A percentile compares a stretch with the other conserved stretches of the same genome.
Conservation (phyloP, 1,140 invertebrate species). For the Cataglyphis hispanica region DNA sequence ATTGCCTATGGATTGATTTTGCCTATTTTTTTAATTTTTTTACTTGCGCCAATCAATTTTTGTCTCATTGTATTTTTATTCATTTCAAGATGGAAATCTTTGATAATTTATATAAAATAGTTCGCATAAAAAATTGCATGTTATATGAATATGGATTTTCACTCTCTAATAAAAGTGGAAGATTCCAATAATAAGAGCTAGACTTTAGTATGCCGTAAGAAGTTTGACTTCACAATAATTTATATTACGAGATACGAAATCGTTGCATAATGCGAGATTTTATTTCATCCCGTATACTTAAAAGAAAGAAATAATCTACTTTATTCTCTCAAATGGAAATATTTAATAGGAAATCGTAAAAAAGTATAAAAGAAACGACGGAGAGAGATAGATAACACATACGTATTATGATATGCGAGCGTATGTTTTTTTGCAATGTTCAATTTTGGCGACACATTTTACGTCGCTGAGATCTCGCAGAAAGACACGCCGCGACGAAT, state of each 20-base stretch:
- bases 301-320: background rate
- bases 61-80: background rate
- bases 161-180: background rate
- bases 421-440: constrained; percentile 35
- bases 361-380: background rate
- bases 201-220: constrained; percentile 7
- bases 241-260: constrained; percentile 16
- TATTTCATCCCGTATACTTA: background rate
- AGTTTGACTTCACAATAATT: background rate
- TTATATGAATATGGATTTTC: background rate
- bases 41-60: background rate
- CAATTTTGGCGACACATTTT: constrained; percentile 49
- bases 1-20: background rate
- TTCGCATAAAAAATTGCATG: background rate
- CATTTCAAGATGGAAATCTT: constrained; percentile 1
- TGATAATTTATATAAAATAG: background rate
- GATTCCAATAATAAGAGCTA: background rate
- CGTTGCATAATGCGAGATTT: constrained; percentile 27
- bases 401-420: background rate
- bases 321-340: constrained; percentile 40
- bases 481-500: constrained; percentile 14
- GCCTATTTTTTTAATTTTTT: background rate
- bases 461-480: background rate
- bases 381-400: background rate
- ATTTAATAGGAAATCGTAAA: constrained; percentile 51